phyloP scores from a whole-genome alignment of 2,113 vertebrate genomes.

The Myotis lucifugus region DNA sequence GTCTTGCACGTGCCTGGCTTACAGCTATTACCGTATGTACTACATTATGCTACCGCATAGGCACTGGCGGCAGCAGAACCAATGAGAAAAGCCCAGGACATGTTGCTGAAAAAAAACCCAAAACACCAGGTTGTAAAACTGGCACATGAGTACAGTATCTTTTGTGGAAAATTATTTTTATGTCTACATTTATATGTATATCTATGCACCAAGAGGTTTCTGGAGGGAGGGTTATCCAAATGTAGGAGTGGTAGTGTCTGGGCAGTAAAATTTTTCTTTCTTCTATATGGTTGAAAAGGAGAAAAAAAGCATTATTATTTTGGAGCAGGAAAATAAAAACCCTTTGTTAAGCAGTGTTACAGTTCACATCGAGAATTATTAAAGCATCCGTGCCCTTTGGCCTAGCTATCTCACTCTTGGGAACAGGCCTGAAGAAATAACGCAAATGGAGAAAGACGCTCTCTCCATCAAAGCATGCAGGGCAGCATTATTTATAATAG shows the following conservation, averaged over 20 bases:
- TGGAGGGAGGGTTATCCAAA: not conserved
- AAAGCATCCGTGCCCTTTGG: not conserved
- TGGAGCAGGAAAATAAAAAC: not conserved
- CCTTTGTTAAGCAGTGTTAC: constrained; percentile 13
- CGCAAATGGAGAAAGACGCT: constrained; percentile 13
- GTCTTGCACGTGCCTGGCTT: not conserved
- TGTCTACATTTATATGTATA: constrained; percentile 36
- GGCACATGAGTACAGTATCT: not conserved
- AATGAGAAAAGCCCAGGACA: constrained; percentile 48
- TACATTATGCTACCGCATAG: not conserved
- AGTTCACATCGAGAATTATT: not conserved
- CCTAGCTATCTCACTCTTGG: not conserved
- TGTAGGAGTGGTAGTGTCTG: constrained; percentile 23
- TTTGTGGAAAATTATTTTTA: constrained; percentile 65
- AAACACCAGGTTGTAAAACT: constrained; percentile 46
- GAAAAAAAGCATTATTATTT: not conserved
- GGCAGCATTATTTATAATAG: not conserved
- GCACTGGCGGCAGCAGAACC: not conserved
- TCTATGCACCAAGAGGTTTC: not conserved
- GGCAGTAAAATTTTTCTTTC: constrained; percentile 42
- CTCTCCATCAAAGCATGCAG: not conserved
- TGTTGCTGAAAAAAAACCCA: constrained; percentile 15
- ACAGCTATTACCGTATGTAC: not conserved
- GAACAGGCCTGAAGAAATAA: not conserved
- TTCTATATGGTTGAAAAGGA: constrained; percentile 42